A percentile compares a stretch with the other conserved stretches of the same genome.
Conservation (phyloP, 2,888 invertebrate genomes). For the Argyresthia albistria region DNA sequence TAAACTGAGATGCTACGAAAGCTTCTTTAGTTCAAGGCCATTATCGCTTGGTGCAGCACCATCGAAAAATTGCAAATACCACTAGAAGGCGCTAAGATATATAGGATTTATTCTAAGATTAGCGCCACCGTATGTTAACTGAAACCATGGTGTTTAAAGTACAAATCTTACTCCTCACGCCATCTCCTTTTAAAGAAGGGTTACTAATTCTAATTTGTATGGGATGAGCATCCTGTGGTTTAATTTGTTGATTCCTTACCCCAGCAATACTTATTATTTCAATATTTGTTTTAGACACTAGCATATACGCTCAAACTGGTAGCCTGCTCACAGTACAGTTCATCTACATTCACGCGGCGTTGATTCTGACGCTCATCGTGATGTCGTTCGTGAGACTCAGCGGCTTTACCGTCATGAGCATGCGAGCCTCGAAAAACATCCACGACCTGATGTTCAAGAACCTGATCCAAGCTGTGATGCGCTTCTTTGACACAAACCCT, state of each 20-base stretch:
- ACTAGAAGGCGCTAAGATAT: too few relatives aligned
- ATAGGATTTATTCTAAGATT: too few relatives aligned
- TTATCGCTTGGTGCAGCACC: too few relatives aligned
- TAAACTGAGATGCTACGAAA: too few relatives aligned
- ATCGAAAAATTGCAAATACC: too few relatives aligned
- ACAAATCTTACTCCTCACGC: too few relatives aligned
- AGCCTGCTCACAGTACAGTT: slow-evolving; percentile 41
- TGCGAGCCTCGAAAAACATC: slow-evolving; percentile 77
- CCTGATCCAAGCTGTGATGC: slow-evolving; percentile 77
- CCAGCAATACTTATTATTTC: neutral
- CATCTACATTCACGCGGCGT: slow-evolving; percentile 39
- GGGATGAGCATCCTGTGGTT: too few relatives aligned
- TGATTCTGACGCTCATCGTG: slow-evolving; percentile 48
- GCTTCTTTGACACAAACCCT: slow-evolving; percentile 85
- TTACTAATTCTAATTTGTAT: too few relatives aligned
- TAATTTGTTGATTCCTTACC: neutral
- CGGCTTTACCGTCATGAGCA: slow-evolving; percentile 73
- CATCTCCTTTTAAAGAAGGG: too few relatives aligned
- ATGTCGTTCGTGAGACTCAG: slow-evolving; percentile 67
- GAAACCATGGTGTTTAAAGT: too few relatives aligned
- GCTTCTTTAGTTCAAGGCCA: too few relatives aligned
- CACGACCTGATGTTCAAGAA: slow-evolving; percentile 83
- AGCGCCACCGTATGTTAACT: too few relatives aligned
- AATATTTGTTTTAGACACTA: slow-evolving; percentile 30
- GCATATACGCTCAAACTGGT: slow-evolving; percentile 36